A percentile compares a stretch with the other conserved stretches of the same genome.
phyloP scores from a whole-genome alignment of 2,888 invertebrate species.

The Brachyptera risi region DNA sequence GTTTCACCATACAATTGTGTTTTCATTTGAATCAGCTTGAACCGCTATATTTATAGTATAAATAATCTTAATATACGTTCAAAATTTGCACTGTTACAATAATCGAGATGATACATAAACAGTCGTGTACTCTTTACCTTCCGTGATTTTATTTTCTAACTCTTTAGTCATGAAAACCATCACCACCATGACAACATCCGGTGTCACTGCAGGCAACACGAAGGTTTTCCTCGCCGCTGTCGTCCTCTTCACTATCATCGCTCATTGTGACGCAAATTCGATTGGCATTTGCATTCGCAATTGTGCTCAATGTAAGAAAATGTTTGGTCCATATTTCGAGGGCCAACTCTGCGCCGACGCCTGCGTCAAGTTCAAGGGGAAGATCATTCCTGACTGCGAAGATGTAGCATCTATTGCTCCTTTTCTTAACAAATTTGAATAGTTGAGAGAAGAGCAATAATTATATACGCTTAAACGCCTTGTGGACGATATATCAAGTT shows the following conservation, averaged over 20 bases:
- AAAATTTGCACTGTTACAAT: too few species aligned
- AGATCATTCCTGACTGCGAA: conserved; percentile 81
- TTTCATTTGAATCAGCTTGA: too few species aligned
- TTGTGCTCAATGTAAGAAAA: conserved; percentile 86
- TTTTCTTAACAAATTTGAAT: conserved; percentile 63
- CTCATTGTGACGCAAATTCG: conserved; percentile 10
- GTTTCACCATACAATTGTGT: too few species aligned
- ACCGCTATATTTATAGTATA: too few species aligned
- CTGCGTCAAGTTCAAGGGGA: conserved; percentile 78
- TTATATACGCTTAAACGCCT: not conserved
- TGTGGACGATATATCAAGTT: not conserved
- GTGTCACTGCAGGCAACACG: too few species aligned
- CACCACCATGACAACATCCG: too few species aligned
- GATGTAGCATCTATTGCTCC: conserved; percentile 75
- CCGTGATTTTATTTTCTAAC: too few species aligned
- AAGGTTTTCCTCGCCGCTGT: too few species aligned
- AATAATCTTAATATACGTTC: too few species aligned
- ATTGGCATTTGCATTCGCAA: conserved; percentile 73
- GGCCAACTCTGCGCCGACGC: conserved; percentile 81
- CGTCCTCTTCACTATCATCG: not conserved
- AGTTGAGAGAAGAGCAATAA: conserved; percentile 25
- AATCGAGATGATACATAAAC: too few species aligned
- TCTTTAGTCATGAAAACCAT: too few species aligned
- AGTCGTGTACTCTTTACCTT: too few species aligned
- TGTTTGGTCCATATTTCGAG: conserved; percentile 82